Conservation (phyloP, 2,113 vertebrate species). For the Antidorcas marsupialis region DNA sequence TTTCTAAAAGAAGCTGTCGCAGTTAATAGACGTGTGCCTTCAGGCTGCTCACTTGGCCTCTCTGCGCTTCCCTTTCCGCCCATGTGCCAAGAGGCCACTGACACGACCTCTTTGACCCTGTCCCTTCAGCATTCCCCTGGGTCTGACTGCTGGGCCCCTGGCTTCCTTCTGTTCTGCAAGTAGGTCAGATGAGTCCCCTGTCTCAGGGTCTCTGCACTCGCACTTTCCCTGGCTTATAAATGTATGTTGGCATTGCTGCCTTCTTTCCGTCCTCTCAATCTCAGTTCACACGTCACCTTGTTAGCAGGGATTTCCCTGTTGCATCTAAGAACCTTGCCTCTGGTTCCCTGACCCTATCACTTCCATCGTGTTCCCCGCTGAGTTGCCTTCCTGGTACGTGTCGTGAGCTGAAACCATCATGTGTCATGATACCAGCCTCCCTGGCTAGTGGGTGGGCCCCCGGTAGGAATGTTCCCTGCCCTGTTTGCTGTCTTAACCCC, state of each 20-base stretch:
- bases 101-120: neutral
- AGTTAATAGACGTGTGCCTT: neutral
- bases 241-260: neutral
- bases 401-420: neutral
- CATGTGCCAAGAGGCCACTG: neutral
- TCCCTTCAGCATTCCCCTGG: neutral
- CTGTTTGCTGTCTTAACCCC: neutral
- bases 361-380: neutral
- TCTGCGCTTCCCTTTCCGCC: neutral
- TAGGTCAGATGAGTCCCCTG: neutral
- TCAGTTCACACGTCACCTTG: neutral
- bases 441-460: neutral
- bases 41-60: neutral
- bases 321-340: neutral
- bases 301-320: neutral
- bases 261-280: neutral
- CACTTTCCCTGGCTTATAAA: neutral
- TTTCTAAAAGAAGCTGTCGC: neutral
- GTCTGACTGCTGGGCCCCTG: neutral
- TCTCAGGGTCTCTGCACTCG: neutral
- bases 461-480: neutral
- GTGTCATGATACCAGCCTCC: neutral
- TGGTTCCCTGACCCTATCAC: neutral
- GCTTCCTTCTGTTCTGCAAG: neutral
- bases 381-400: neutral